Base-by-base conservation (phyloP, 2,888 invertebrate genomes). In the Epinotia demarniana region DNA sequence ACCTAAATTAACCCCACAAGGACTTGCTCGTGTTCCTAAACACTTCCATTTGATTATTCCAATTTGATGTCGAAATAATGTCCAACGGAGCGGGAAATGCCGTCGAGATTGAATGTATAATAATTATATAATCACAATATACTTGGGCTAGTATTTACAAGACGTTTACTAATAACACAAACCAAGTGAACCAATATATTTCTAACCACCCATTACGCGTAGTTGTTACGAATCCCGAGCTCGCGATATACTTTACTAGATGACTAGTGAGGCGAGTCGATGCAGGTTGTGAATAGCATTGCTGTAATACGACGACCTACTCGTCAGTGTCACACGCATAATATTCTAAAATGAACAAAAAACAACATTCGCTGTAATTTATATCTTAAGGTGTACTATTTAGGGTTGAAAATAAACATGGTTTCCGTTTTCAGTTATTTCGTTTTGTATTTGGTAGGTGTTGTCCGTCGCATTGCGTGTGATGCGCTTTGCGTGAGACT, bases 241-340 rank as follows among this genome's bases (percentile, higher is more conserved):
- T 49, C 16, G 16, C 16, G 5, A 49, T 49, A 49, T 49, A 27
- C 3, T 2, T 1, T 23, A 49, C 16, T 5, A 16, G 49, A 4
- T 4, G 16, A 16, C 16, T 5, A 49, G 16, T 13, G 16, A 16
- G 16, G 6, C 16, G 16, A 49, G 49, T 49, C 16, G 5, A 49
- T 5, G 16, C 16, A 16, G 16, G 16, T 49, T 49, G 49, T 49
- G 49, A 49, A 49, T 53, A 53, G 49, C 16, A n/a, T 53, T 6
- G 53, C 53, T 49, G 13, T n/a, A 53, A n/a, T 16, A n/a, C 53
- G 16, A 49, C 16, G 53, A 8, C n/a, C 16, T 53, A 53, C 79
- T 77, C 79, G 78, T 80, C 78, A 73, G 72, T 79, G 75, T 78
- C 80, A 58, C 64, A 61, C 62, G 68, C 43, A 73, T 23, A 49